Percentiles rank a stretch among this genome's conserved stretches.
Evolutionary conservation across 2,888 invertebrate genomes (phyloP).

Genomic region (Drosophila mulleri): DNA sequence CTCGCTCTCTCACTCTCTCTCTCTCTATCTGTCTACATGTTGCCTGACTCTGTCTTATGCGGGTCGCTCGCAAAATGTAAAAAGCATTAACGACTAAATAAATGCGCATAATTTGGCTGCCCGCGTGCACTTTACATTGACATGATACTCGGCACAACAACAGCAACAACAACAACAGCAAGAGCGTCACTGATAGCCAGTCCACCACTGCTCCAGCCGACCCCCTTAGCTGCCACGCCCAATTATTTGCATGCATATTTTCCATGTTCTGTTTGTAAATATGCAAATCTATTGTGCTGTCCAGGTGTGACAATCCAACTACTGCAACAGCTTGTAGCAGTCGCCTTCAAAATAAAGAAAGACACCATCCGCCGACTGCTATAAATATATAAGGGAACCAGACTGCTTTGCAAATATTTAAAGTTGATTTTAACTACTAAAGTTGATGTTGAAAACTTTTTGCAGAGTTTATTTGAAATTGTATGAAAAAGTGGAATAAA

Average conservation of each 20-base stretch:
- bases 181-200: conserved; percentile 33
- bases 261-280: conserved; percentile 47
- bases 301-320: conserved; percentile 56
- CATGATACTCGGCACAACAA: conserved; percentile 50
- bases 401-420: background rate
- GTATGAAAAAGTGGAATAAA: background rate
- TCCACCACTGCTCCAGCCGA: background rate
- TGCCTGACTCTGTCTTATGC: conserved; percentile 40
- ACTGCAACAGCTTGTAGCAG: conserved; percentile 27
- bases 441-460: background rate
- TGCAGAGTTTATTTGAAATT: background rate
- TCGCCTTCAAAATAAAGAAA: background rate
- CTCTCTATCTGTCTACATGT: background rate
- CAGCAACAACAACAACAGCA: background rate
- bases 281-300: conserved; percentile 48
- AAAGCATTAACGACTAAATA: conserved; percentile 59
- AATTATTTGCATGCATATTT: conserved; percentile 58
- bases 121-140: conserved; percentile 68
- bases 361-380: background rate
- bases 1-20: background rate
- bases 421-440: conserved; percentile 3
- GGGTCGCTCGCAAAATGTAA: conserved; percentile 53
- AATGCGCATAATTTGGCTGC: conserved; percentile 72
- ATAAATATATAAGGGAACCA: background rate
- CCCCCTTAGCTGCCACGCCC: conserved; percentile 49